phyloP scores from a whole-genome alignment of 2,888 invertebrate species.

The Pristionchus arcanus region DNA sequence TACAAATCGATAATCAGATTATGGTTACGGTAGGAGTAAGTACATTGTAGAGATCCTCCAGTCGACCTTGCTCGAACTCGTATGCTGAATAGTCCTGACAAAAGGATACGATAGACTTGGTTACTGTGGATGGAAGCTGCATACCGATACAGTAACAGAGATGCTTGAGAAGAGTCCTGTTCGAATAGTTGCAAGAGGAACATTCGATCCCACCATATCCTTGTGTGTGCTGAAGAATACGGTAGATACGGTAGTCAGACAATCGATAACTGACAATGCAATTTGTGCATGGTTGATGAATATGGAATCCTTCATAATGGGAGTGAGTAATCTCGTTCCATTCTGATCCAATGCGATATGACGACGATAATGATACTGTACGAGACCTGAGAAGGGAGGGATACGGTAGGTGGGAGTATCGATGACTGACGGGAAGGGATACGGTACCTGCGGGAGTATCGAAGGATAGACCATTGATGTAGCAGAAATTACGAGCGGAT shows the following conservation, averaged over 20 bases:
- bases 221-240: constrained; percentile 30
- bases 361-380: constrained; percentile 46
- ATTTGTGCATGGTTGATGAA: constrained; percentile 55
- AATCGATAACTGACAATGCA: constrained; percentile 23
- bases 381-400: constrained; percentile 27
- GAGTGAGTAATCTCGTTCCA: constrained; percentile 32
- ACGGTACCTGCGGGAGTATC: constrained; percentile 47
- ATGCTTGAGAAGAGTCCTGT: constrained; percentile 44
- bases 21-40: not conserved
- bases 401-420: not conserved
- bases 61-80: constrained; percentile 36
- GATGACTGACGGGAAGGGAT: not conserved
- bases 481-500: constrained; percentile 45
- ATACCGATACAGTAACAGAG: not conserved
- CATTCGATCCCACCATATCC: not conserved
- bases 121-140: not conserved
- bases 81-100: constrained; percentile 26
- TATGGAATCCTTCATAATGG: constrained; percentile 22
- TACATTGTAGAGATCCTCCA: constrained; percentile 45
- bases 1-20: not conserved
- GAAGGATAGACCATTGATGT: constrained; percentile 44
- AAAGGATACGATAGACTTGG: not conserved
- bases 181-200: not conserved
- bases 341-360: constrained; percentile 28
- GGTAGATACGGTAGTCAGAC: not conserved